Conservation (phyloP, 2,797 vertebrate genomes). For the Ctenopoma multispine region DNA sequence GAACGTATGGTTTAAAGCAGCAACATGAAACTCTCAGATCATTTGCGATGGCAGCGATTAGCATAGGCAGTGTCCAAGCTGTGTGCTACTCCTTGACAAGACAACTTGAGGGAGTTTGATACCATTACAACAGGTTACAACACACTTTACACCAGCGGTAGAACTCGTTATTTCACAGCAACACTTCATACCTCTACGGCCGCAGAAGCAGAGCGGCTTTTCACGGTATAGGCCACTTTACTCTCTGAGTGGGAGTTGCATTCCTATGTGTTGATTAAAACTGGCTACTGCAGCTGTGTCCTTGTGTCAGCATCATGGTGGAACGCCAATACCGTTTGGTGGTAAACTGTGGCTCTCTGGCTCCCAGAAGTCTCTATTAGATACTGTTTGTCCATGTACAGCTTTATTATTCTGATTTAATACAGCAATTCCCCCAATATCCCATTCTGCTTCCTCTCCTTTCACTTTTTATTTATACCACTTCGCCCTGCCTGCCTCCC, state of each 20-base stretch:
- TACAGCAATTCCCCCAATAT: conserved; percentile 80
- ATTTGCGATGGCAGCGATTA: conserved; percentile 30
- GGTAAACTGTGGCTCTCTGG: conserved; percentile 35
- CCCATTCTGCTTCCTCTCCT: conserved; percentile 77
- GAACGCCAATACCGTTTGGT: conserved; percentile 48
- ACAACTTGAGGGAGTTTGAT: conserved; percentile 50
- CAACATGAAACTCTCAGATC: conserved; percentile 16
- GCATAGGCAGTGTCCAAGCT: conserved; percentile 7
- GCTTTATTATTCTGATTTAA: conserved; percentile 86
- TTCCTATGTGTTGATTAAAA: conserved; percentile 79
- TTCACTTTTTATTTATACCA: conserved; percentile 83
- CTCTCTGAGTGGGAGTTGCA: conserved; percentile 59
- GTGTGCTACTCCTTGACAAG: conserved; percentile 25
- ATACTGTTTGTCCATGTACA: conserved; percentile 75
- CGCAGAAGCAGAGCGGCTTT: conserved; percentile 28
- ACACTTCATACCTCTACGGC: conserved; percentile 34
- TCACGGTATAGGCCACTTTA: conserved; percentile 64
- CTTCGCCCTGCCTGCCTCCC: conserved; percentile 27
- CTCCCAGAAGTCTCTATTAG: conserved; percentile 80
- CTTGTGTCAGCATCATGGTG: conserved; percentile 56
- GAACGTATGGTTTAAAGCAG: conserved; percentile 28
- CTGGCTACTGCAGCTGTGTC: conserved; percentile 79
- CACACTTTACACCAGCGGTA: conserved; percentile 44
- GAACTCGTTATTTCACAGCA: conserved; percentile 54
- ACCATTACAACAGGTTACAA: conserved; percentile 58